Base-by-base conservation (phyloP, 1,140 invertebrate species). In the Colletes latitarsis region DNA sequence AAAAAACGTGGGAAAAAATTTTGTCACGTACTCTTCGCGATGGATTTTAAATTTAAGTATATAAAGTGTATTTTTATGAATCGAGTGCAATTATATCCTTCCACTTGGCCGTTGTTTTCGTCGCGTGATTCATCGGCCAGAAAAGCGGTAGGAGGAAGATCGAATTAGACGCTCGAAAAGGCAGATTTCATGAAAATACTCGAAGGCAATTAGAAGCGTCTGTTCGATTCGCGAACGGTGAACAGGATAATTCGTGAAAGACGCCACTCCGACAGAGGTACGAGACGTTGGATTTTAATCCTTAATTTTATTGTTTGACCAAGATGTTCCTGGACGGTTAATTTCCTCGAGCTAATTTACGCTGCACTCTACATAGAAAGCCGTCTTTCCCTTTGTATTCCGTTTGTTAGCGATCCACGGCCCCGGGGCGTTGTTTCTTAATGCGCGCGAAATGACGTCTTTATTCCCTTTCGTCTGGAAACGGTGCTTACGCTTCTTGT, bases 331-430 rank as follows among this genome's bases (percentile, higher is more conserved):
- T 14, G 77, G 58, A 15, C 49, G 77, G 69, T 72, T 78, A 62
- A 78, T 78, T 78, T 78, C 39, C 69, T 46, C 49, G 39, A 55
- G 69, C 41, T 73, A 73, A 79, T 73, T 79, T 66, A 55, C 68
- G 58, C 43, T 52, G 15, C 46, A 49, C 46, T 77, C 67, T n/a
- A 41, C 15, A 43, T 60, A 70, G 30, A 41, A 19, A 21, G 19
- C 4, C 46, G 30, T 66, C 64, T 49, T 77, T 17, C 66, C 39
- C 67, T 41, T 62, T 77, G 73, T 67, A 5, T 75, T 43, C 30
- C 66, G 66, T 62, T 57, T 67, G 62, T 67, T 19, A 30, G 21
- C 64, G 30, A 70, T 70, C 30, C 43, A 41, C 8, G 14, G 19
- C 58, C 0, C 60, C 15, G 30, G 58, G 49, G 46, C 57, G 70